A percentile compares a stretch with the other conserved stretches of the same genome.
These are phyloP conservation scores for Tragelaphus strepsiceros DNA, from an alignment of 2,113 vertebrate species.

Conservation along the genomic window DNA sequence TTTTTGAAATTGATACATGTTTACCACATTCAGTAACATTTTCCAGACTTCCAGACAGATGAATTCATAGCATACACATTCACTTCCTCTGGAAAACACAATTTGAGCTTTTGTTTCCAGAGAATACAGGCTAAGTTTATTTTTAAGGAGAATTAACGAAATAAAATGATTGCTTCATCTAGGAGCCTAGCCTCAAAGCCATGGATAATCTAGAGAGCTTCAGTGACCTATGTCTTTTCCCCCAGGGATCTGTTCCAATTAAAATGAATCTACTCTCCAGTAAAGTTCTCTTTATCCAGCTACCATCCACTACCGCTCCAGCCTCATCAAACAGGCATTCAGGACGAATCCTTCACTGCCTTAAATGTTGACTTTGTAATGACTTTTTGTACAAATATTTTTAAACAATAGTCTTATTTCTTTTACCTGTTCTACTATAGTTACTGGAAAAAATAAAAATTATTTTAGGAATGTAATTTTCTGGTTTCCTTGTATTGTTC, in stretches of 20 bases:
- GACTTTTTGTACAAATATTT: not conserved
- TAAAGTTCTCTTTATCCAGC: conserved; percentile 45
- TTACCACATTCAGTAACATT: conserved; percentile 28
- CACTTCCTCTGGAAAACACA: conserved; percentile 24
- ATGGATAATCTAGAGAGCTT: conserved; percentile 31
- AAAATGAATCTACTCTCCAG: not conserved
- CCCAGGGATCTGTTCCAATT: conserved; percentile 37
- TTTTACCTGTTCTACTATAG: not conserved
- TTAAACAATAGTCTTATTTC: not conserved
- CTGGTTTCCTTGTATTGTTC: not conserved
- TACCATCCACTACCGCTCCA: not conserved
- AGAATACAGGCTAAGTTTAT: conserved; percentile 48
- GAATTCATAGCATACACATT: conserved; percentile 57
- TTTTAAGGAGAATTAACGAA: conserved; percentile 63
- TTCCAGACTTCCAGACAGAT: conserved; percentile 52
- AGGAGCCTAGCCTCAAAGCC: conserved; percentile 26
- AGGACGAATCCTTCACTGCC: not conserved
- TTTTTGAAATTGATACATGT: conserved; percentile 40
- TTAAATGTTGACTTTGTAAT: not conserved
- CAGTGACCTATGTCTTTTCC: conserved; percentile 38
- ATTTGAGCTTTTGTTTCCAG: conserved; percentile 48
- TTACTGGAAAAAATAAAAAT: not conserved
- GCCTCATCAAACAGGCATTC: not conserved
- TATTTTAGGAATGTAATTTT: not conserved
- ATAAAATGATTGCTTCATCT: conserved; percentile 47